phyloP scores from a whole-genome alignment of 2,797 vertebrate species.

The Halcyon badia region DNA sequence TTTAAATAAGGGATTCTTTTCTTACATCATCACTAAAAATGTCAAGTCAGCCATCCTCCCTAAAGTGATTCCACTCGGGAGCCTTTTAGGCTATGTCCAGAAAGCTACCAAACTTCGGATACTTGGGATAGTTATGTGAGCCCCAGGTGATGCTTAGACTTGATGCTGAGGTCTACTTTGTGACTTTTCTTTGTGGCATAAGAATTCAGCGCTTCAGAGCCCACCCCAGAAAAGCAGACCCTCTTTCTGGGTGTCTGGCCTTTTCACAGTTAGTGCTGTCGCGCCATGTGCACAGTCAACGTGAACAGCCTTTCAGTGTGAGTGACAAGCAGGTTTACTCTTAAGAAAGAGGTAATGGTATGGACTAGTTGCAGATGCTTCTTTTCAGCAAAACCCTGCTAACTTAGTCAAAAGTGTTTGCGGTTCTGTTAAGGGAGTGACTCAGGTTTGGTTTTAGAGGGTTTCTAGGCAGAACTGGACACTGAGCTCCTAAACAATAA shows the following conservation, averaged over 20 bases:
- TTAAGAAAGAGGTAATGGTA: background rate
- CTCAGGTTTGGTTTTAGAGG: background rate
- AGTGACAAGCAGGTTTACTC: background rate
- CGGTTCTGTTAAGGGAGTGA: background rate
- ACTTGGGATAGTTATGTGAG: background rate
- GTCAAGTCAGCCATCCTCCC: constrained; percentile 11
- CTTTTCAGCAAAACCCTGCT: background rate
- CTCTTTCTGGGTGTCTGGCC: background rate
- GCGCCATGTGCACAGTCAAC: fast-evolving
- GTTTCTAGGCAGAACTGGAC: background rate
- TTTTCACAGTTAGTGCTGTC: fast-evolving
- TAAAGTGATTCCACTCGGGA: background rate
- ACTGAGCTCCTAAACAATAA: background rate
- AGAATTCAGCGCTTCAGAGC: background rate
- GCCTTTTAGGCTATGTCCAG: background rate
- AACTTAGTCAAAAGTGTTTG: background rate
- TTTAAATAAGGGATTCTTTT: background rate
- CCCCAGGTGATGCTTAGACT: background rate
- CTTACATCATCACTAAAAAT: constrained; percentile 6
- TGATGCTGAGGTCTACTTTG: background rate
- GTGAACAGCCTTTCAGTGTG: background rate
- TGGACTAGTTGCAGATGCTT: background rate
- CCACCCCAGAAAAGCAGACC: background rate
- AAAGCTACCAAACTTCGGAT: background rate
- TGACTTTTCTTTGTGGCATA: background rate